phyloP scores from a whole-genome alignment of 2,113 vertebrate species.

The Chaetodon trifascialis region DNA sequence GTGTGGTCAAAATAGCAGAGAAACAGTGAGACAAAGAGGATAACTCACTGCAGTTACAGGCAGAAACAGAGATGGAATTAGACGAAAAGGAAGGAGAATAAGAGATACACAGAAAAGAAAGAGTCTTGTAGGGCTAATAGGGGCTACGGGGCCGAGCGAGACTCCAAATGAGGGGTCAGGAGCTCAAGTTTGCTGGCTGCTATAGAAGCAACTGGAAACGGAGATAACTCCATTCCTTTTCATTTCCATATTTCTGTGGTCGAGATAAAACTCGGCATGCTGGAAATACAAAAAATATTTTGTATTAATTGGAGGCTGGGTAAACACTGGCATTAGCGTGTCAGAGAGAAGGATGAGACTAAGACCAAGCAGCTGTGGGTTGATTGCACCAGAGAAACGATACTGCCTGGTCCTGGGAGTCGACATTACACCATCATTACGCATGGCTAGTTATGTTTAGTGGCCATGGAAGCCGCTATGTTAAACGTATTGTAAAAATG shows the following conservation, averaged over 20 bases:
- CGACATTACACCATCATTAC: background rate
- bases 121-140: conserved; percentile 60
- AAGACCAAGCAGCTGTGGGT: background rate
- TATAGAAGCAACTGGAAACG: conserved; percentile 40
- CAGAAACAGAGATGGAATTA: background rate
- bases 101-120: conserved; percentile 11
- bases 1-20: conserved; percentile 32
- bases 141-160: conserved; percentile 18
- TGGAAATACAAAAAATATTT: conserved; percentile 43
- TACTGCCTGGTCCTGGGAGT: conserved; percentile 4
- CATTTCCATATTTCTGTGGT: conserved; percentile 25
- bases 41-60: conserved; percentile 11
- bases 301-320: conserved; percentile 57
- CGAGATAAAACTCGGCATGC: conserved; percentile 32
- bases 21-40: conserved; percentile 24
- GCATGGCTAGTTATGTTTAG: background rate
- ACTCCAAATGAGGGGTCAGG: conserved; percentile 62
- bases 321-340: conserved; percentile 44
- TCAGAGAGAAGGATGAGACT: conserved; percentile 19
- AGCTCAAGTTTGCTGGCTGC: conserved; percentile 45
- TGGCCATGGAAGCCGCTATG: too few relatives aligned
- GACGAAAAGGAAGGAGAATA: conserved; percentile 5
- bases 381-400: background rate
- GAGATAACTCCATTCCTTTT: conserved; percentile 44
- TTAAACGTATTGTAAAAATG: too few relatives aligned